A percentile compares a stretch with the other conserved stretches of the same genome.
These are phyloP conservation scores for Aspidiotus rigidus DNA, from an alignment of 2,888 invertebrate genomes.

Conservation along the genomic window DNA sequence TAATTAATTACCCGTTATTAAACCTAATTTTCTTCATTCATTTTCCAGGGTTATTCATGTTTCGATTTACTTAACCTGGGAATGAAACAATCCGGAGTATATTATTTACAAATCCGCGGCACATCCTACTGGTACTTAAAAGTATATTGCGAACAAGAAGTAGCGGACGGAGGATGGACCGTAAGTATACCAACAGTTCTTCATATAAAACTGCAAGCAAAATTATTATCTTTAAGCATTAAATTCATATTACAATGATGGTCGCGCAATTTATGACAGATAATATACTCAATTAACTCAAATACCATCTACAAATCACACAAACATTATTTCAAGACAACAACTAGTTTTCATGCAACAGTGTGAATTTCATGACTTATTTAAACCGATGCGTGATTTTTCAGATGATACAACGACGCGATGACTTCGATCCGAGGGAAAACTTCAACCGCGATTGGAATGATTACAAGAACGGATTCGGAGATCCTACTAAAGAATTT, in stretches of 20 bases:
- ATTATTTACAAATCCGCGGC: constrained; percentile 79
- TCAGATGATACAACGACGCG: constrained; percentile 80
- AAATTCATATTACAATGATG: no score
- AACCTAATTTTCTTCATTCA: not conserved
- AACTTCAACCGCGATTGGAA: constrained; percentile 88
- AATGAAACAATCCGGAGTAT: constrained; percentile 77
- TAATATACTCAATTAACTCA: no score
- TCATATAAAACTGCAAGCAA: no score
- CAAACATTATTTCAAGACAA: no score
- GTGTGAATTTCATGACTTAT: no score
- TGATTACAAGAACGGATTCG: constrained; percentile 87
- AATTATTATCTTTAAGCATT: no score
- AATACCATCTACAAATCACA: no score
- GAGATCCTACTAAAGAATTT: constrained; percentile 79
- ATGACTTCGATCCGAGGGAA: constrained; percentile 76
- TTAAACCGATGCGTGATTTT: not conserved
- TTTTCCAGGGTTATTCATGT: constrained; percentile 73
- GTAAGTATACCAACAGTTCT: constrained; percentile 49
- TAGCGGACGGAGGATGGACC: constrained; percentile 87
- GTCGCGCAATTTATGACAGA: no score
- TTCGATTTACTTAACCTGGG: constrained; percentile 75
- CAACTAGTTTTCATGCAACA: no score
- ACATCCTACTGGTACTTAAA: constrained; percentile 89
- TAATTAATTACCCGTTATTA: not conserved
- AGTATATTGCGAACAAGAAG: constrained; percentile 80